Evolutionary conservation across 2,888 invertebrate genomes (phyloP).

Genomic region (Synanthedon vespiformis): DNA sequence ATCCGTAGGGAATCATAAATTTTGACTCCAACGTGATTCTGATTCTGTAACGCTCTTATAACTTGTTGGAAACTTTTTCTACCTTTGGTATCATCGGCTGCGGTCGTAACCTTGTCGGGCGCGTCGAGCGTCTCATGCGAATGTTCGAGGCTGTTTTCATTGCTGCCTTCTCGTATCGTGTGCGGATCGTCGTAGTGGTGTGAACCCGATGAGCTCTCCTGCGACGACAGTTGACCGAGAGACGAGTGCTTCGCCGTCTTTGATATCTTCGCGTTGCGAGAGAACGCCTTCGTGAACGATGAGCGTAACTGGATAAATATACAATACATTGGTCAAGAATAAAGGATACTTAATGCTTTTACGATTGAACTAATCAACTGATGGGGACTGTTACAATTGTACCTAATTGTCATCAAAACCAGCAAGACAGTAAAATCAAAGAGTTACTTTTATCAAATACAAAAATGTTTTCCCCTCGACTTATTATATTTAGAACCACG

Average conservation of each 20-base stretch:
- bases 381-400: too few relatives aligned
- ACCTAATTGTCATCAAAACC: too few relatives aligned
- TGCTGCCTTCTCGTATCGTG: slow-evolving; percentile 64
- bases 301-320: slow-evolving; percentile 79
- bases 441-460: too few relatives aligned
- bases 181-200: slow-evolving; percentile 66
- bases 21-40: too few relatives aligned
- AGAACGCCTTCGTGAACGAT: slow-evolving; percentile 98
- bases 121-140: slow-evolving; percentile 59
- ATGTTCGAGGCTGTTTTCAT: slow-evolving; percentile 66
- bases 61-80: slow-evolving; percentile 8
- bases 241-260: slow-evolving; percentile 73
- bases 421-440: too few relatives aligned
- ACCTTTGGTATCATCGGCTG: slow-evolving; percentile 52
- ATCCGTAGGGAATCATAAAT: too few relatives aligned
- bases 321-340: too few relatives aligned
- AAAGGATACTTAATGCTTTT: too few relatives aligned
- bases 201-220: slow-evolving; percentile 61
- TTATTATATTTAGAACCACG: too few relatives aligned
- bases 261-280: slow-evolving; percentile 83
- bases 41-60: too few relatives aligned
- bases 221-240: slow-evolving; percentile 65
- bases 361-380: too few relatives aligned
- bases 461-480: too few relatives aligned
- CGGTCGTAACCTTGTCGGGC: slow-evolving; percentile 27